Conservation (phyloP, 2,113 vertebrate genomes). For the Beaufortia kweichowensis region DNA sequence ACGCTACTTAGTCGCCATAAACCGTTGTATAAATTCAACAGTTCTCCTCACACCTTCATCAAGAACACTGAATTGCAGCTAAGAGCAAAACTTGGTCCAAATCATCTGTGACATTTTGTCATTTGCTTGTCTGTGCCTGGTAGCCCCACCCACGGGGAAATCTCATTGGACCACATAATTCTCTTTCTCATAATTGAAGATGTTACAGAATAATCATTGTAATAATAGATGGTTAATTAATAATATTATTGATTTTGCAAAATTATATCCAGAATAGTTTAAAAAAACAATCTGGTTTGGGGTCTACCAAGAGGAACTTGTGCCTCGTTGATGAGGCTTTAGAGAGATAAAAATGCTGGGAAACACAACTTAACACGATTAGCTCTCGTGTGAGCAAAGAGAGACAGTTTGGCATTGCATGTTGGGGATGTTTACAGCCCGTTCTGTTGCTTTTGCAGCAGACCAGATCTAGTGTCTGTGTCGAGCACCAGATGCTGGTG, state of each 20-base stretch:
- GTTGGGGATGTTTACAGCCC: constrained; percentile 43
- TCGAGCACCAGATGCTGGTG: constrained; percentile 41
- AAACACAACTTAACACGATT: not conserved
- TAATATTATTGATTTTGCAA: no score
- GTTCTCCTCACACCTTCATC: not conserved
- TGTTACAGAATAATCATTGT: no score
- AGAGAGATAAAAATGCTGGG: not conserved
- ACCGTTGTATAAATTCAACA: not conserved
- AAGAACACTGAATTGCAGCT: not conserved
- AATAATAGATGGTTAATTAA: no score
- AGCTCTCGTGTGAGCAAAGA: not conserved
- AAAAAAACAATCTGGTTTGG: not conserved
- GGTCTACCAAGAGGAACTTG: not conserved
- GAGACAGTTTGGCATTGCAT: constrained; percentile 27
- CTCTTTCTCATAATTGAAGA: no score
- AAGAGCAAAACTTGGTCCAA: not conserved
- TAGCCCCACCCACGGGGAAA: no score
- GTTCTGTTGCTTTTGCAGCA: constrained; percentile 41
- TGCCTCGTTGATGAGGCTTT: not conserved
- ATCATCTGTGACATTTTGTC: not conserved
- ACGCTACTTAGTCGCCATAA: constrained; percentile 41
- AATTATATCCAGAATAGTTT: no score
- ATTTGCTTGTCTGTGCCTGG: no score
- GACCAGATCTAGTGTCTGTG: constrained; percentile 44
- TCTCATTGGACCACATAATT: no score